phyloP scores from a whole-genome alignment of 2,888 invertebrate genomes.

The Orchestes rusci region DNA sequence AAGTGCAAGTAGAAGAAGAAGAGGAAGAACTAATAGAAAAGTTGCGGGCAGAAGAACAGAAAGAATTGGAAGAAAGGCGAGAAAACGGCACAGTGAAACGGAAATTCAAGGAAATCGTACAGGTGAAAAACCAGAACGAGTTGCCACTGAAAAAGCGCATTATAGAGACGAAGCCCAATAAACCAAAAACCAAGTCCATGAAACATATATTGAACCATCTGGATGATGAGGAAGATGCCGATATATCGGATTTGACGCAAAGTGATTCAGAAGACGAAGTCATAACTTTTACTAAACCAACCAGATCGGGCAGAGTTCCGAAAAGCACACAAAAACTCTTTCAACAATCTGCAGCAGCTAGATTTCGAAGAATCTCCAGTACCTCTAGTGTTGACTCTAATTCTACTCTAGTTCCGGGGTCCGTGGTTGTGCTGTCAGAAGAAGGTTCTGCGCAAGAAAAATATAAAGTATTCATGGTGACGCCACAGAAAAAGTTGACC shows the following conservation, averaged over 20 bases:
- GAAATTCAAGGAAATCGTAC: too few relatives aligned
- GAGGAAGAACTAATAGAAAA: conserved; percentile 33
- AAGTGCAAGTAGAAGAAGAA: conserved; percentile 42
- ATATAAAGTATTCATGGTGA: conserved; percentile 48
- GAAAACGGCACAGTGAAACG: not conserved
- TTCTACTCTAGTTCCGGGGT: conserved; percentile 42
- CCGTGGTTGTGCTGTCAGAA: conserved; percentile 47
- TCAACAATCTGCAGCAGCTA: not conserved
- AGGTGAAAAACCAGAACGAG: not conserved
- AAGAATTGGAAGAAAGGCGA: conserved; percentile 6
- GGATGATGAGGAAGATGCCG: conserved; percentile 30
- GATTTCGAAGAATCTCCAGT: conserved; percentile 12
- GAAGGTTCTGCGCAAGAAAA: conserved; percentile 42
- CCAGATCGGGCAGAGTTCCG: conserved; percentile 44
- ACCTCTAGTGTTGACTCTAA: conserved; percentile 20
- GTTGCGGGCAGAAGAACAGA: conserved; percentile 30
- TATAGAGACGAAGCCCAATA: conserved; percentile 4
- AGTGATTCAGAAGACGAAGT: conserved; percentile 29
- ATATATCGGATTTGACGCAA: conserved; percentile 30
- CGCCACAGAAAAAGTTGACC: conserved; percentile 38
- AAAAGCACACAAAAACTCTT: conserved; percentile 36
- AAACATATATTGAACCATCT: too few relatives aligned
- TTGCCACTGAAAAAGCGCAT: not conserved
- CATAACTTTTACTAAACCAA: conserved; percentile 39
- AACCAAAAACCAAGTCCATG: conserved; percentile 15